A percentile compares a stretch with the other conserved stretches of the same genome.
phyloP scores from a whole-genome alignment of 2,797 vertebrate genomes.

The Schizopygopsis pylzovi region DNA sequence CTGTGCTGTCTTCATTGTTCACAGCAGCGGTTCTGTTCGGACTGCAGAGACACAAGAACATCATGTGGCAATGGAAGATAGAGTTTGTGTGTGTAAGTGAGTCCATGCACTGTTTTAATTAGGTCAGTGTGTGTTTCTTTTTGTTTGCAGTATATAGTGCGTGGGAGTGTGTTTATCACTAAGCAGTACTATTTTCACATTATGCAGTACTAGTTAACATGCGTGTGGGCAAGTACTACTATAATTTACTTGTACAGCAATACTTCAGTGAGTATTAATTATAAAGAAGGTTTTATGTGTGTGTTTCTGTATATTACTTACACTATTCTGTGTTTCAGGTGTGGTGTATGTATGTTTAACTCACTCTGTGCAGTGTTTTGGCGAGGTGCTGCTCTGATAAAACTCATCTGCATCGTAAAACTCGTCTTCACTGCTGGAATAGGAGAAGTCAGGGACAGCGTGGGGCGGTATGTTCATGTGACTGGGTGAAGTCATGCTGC shows the following conservation, averaged over 20 bases:
- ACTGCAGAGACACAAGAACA: conserved; percentile 67
- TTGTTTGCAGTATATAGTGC: background rate
- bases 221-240: conserved; percentile 13
- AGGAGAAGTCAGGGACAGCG: conserved; percentile 97
- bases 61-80: background rate
- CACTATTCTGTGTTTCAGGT: background rate
- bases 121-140: conserved; percentile 16
- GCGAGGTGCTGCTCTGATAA: conserved; percentile 93
- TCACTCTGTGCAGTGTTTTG: conserved; percentile 94
- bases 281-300: background rate
- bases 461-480: conserved; percentile 93
- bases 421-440: conserved; percentile 99
- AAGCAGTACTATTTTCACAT: conserved; percentile 24
- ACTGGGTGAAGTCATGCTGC: conserved; percentile 90
- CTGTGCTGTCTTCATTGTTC: conserved; percentile 83
- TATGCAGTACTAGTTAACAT: conserved; percentile 14
- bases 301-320: background rate
- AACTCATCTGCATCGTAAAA: conserved; percentile 99
- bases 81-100: conserved; percentile 19
- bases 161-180: background rate
- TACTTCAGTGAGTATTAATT: conserved; percentile 9
- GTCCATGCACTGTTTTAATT: conserved; percentile 27
- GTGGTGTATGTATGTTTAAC: conserved; percentile 66
- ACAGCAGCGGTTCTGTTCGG: conserved; percentile 84
- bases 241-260: background rate